Evolutionary conservation across 2,797 vertebrate species (phyloP).

Genomic region (Rachycentron canadum): DNA sequence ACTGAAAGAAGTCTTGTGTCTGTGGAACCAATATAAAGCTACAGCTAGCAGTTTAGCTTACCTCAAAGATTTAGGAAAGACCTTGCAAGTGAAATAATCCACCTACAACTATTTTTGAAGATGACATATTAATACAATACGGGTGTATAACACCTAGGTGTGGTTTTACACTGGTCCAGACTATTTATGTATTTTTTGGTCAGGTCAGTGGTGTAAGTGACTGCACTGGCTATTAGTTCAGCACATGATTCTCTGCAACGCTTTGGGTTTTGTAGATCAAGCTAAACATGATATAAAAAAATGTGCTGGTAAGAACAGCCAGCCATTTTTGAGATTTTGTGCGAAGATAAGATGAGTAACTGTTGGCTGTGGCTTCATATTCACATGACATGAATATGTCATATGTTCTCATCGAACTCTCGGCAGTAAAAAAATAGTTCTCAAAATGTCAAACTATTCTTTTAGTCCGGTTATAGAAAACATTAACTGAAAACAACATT

Average conservation of each 20-base stretch:
- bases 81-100: neutral
- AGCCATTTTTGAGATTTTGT: neutral
- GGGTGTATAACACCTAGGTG: neutral
- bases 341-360: neutral
- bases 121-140: neutral
- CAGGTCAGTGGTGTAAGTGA: neutral
- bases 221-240: neutral
- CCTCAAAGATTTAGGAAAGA: neutral
- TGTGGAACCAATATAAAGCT: neutral
- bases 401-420: neutral
- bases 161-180: neutral
- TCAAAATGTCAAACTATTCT: neutral
- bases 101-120: neutral
- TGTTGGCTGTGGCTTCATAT: neutral
- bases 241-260: neutral
- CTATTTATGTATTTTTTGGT: neutral
- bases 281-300: neutral
- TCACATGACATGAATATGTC: too few species aligned
- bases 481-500: neutral
- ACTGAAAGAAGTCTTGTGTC: conserved; percentile 4
- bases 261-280: neutral
- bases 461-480: neutral
- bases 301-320: neutral
- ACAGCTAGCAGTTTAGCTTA: neutral
- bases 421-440: neutral